Conservation (phyloP, 2,888 invertebrate species). For the Ophioninae sp. region DNA sequence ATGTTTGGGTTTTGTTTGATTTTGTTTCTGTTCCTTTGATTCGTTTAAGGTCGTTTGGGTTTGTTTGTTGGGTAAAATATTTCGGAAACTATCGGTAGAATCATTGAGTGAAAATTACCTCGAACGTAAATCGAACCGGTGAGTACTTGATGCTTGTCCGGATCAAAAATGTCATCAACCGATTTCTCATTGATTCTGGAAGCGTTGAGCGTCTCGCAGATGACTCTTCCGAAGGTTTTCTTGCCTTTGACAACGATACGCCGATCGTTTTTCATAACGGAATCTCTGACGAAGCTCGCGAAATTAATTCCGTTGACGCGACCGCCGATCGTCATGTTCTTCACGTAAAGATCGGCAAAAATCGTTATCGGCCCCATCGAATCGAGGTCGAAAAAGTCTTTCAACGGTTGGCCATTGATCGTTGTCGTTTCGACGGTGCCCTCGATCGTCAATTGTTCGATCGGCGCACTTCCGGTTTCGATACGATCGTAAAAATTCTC, state of each 20-base stretch:
- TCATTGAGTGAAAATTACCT: slow-evolving; percentile 61
- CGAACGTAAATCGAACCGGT: slow-evolving; percentile 68
- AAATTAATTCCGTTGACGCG: slow-evolving; percentile 69
- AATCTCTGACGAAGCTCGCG: slow-evolving; percentile 65
- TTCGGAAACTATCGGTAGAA: background rate
- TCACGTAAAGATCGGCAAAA: slow-evolving; percentile 62
- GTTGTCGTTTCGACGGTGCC: slow-evolving; percentile 75
- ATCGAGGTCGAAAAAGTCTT: slow-evolving; percentile 59
- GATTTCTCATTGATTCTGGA: slow-evolving; percentile 66
- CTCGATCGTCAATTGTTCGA: slow-evolving; percentile 67
- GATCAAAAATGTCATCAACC: slow-evolving; percentile 66
- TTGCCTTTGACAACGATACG: slow-evolving; percentile 65
- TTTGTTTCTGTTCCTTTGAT: too few relatives aligned
- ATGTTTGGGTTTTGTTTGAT: too few relatives aligned
- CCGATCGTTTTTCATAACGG: slow-evolving; percentile 68
- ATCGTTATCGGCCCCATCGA: slow-evolving; percentile 66
- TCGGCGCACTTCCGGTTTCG: slow-evolving; percentile 54
- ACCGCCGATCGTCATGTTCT: slow-evolving; percentile 67
- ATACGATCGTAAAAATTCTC: slow-evolving; percentile 60
- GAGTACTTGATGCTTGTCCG: slow-evolving; percentile 67
- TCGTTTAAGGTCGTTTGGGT: too few relatives aligned
- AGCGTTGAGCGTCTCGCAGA: slow-evolving; percentile 62
- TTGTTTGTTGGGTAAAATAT: too few relatives aligned
- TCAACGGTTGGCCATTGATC: slow-evolving; percentile 67
- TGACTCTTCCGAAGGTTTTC: slow-evolving; percentile 67